A percentile compares a stretch with the other conserved stretches of the same genome.
phyloP scores from a whole-genome alignment of 2,113 vertebrate genomes.

The Actenoides lindsayi region DNA sequence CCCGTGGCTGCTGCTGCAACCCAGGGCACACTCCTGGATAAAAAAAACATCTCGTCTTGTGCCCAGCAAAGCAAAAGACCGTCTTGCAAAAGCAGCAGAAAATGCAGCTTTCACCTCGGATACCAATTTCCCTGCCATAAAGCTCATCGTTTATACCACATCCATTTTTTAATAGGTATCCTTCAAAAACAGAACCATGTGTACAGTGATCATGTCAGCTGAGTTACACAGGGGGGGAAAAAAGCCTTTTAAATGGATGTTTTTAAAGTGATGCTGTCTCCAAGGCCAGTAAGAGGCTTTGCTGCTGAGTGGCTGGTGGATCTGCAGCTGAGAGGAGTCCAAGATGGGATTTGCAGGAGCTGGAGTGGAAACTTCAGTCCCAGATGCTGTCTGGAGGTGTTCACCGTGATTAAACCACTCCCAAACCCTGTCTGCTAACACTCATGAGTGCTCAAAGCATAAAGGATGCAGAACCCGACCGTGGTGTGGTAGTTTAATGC shows the following conservation, averaged over 20 bases:
- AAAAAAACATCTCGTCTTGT: background rate
- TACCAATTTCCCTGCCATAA: background rate
- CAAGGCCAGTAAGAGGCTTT: background rate
- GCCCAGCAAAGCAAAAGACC: background rate
- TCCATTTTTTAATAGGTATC: background rate
- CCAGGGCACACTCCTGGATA: background rate
- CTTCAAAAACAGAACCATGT: background rate
- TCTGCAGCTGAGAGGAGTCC: background rate
- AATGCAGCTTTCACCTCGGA: background rate
- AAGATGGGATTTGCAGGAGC: background rate
- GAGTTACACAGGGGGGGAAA: background rate
- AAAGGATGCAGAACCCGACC: background rate
- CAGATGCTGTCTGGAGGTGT: background rate
- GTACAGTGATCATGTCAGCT: background rate
- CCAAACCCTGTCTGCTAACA: fast-evolving
- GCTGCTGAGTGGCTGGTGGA: background rate
- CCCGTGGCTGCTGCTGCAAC: fast-evolving
- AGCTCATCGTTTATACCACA: background rate
- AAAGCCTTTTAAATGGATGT: background rate
- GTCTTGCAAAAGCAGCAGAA: background rate
- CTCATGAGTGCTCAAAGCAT: background rate
- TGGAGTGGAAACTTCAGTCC: background rate
- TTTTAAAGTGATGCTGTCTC: background rate
- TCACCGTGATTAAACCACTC: background rate
- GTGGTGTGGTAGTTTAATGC: background rate